These are phyloP conservation scores for Muschampia plurimacula DNA, from an alignment of 2,888 invertebrate species.

Conservation along the genomic window DNA sequence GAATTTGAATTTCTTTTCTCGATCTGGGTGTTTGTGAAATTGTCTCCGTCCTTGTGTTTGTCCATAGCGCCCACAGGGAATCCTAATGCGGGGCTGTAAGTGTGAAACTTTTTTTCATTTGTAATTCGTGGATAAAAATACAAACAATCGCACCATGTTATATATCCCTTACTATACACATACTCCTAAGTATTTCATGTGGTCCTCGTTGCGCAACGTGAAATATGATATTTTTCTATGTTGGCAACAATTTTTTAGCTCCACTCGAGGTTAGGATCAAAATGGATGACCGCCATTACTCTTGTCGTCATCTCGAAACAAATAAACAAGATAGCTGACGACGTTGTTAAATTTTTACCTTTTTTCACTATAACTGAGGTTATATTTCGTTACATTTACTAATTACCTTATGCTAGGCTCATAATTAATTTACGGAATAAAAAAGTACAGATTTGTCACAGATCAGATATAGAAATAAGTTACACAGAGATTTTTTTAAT, in stretches of 20 bases:
- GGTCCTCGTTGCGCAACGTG: constrained; percentile 1
- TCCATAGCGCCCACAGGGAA: too few species aligned
- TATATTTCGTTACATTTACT: not conserved
- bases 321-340: constrained; percentile 19
- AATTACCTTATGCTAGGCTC: not conserved
- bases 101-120: too few species aligned
- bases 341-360: constrained; percentile 17
- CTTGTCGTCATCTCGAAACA: constrained; percentile 22
- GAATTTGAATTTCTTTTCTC: too few species aligned
- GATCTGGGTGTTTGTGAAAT: too few species aligned
- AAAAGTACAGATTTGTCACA: too few species aligned
- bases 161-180: not conserved
- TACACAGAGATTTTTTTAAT: too few species aligned
- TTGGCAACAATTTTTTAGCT: constrained; percentile 14
- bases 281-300: constrained; percentile 15
- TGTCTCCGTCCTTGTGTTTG: too few species aligned
- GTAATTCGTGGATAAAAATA: too few species aligned
- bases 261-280: constrained; percentile 21
- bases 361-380: not conserved
- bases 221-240: constrained; percentile 1
- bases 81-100: too few species aligned
- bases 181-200: not conserved
- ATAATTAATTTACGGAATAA: not conserved
- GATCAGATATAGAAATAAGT: too few species aligned
- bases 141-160: not conserved